Percentiles rank a stretch among this genome's conserved stretches.
phyloP scores from a whole-genome alignment of 1,140 invertebrate species.

The Maconellicoccus hirsutus region DNA sequence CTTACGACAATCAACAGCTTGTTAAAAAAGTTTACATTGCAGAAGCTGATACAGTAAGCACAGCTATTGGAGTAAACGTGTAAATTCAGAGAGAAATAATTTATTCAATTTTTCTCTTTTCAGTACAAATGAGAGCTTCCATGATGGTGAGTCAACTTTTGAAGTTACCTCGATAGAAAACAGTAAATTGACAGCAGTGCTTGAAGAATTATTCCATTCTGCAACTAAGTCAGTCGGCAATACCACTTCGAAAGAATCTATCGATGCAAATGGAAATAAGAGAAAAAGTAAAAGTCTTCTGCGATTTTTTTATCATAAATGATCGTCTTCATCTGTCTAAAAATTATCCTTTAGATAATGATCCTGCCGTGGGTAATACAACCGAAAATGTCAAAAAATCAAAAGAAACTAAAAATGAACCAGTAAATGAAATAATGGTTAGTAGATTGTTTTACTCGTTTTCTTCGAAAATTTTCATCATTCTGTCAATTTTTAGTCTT shows the following conservation, averaged over 20 bases:
- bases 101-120: constrained; percentile 24
- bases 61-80: too few species aligned
- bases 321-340: not conserved
- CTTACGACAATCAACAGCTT: constrained; percentile 59
- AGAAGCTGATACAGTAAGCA: constrained; percentile 62
- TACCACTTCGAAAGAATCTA: not conserved
- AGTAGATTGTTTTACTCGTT: constrained; percentile 19
- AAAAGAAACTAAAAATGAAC: constrained; percentile 39
- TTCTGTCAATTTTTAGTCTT: constrained; percentile 48
- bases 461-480: not conserved
- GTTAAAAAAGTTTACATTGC: constrained; percentile 74
- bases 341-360: not conserved
- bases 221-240: not conserved
- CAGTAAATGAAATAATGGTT: constrained; percentile 54
- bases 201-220: constrained; percentile 11
- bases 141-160: not conserved
- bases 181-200: constrained; percentile 31
- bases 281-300: constrained; percentile 24
- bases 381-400: constrained; percentile 26
- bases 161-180: constrained; percentile 31
- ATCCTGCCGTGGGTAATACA: not conserved
- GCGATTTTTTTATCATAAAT: not conserved
- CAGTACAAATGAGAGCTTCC: constrained; percentile 20
- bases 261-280: constrained; percentile 20
- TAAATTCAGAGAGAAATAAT: not conserved